Evolutionary conservation across 2,888 invertebrate genomes (phyloP).

Genomic region (Schrankia costaestrigalis): DNA sequence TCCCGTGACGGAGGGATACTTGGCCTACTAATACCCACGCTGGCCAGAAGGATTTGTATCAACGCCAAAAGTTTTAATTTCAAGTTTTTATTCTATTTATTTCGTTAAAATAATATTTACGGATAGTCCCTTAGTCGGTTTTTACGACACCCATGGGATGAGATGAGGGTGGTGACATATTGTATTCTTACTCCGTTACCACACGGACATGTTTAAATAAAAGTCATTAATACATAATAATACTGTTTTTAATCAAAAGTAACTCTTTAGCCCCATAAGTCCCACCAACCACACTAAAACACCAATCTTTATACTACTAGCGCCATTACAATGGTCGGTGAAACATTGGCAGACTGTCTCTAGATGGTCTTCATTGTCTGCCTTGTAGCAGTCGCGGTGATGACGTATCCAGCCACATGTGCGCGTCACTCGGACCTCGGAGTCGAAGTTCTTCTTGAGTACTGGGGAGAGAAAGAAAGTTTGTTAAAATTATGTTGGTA

Average conservation of each 20-base stretch:
- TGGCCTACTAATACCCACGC: no score
- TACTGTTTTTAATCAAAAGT: slow-evolving; percentile 22
- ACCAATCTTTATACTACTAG: slow-evolving; percentile 1
- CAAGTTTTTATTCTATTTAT: no score
- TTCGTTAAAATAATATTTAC: no score
- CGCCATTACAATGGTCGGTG: slow-evolving; percentile 80
- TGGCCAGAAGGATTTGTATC: no score
- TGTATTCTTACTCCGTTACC: no score
- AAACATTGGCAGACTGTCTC: slow-evolving; percentile 84
- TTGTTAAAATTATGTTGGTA: not conserved
- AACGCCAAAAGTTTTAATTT: no score
- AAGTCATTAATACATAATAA: slow-evolving; percentile 12
- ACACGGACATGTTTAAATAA: not conserved
- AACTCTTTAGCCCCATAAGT: slow-evolving; percentile 6
- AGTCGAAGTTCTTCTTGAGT: slow-evolving; percentile 58
- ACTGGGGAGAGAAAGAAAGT: slow-evolving; percentile 38
- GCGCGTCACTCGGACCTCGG: slow-evolving; percentile 77
- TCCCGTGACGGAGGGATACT: no score
- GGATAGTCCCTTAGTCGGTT: no score
- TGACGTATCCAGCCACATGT: slow-evolving; percentile 82
- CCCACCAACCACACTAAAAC: not conserved
- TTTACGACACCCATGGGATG: no score
- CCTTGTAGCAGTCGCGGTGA: slow-evolving; percentile 76
- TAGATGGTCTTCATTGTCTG: slow-evolving; percentile 83
- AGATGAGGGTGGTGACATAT: no score